Base-by-base conservation (phyloP, 2,113 vertebrate genomes). In the Marcusenius ussheri region DNA sequence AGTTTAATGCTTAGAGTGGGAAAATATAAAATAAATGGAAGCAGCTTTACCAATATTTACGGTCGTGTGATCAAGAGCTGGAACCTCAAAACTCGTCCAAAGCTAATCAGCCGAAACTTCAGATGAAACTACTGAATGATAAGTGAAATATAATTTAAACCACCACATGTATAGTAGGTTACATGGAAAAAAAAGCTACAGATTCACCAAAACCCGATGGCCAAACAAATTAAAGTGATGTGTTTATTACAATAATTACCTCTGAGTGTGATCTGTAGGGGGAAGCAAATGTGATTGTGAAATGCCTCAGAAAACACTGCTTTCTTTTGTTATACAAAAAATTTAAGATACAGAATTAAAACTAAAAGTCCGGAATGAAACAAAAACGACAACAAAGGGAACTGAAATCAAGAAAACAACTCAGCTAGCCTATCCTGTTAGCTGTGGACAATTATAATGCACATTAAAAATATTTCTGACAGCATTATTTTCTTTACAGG, bases 401-500 rank as follows among this genome's bases (percentile, higher is more conserved):
- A 24, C 31, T 42, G 27, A 84, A 58, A 83, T 83, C 21, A 27
- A 58, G 83, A 49, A 31, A 66, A 89, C 27, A 24, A 19, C 31
- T 42, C 49, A 27, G 35, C 31, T 21, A 21, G 10, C 19, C 27
- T 49, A 13, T 39, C 45, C 66, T 77, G 27, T n/a, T 92, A 51
- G 58, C 90, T 90, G 89, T 90, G 93, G 0, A 0, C 31, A 0
- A 8, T 49, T 51, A 88, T 58, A 90, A 88, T 53, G 19, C 21
- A 77, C 45, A 15, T 19, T 91, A 89, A 96, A 96, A 95, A 92
- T 93, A 95, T 96, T 93, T 94, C 90, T 91, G 95, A 90, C 91
- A 94, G 91, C 92, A 94, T 93, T 94, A 96, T 94, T 95, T 95
- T 96, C 95, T 95, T 95, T 94, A 92, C 93, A 93, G 94, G 94